Evolutionary conservation across 1,140 invertebrate species (phyloP).

Genomic region (Bombus terrestris): DNA sequence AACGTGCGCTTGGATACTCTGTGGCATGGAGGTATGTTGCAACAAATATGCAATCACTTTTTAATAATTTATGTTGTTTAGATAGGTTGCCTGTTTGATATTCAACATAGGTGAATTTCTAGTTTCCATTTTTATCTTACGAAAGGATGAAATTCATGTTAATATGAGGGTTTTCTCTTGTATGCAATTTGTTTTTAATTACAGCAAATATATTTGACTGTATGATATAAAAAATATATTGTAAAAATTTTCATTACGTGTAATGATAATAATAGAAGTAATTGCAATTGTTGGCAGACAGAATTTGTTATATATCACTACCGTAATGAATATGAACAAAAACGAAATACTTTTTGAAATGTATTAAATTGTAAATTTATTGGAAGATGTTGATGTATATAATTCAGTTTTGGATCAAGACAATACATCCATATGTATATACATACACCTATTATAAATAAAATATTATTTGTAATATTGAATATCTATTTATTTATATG

Average conservation of each 20-base stretch:
- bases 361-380: neutral
- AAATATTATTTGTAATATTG: neutral
- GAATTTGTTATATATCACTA: too few species aligned
- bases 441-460: neutral
- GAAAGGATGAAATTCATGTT: neutral
- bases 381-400: neutral
- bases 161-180: neutral
- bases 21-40: conserved; percentile 19
- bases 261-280: neutral
- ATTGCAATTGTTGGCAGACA: too few species aligned
- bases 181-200: neutral
- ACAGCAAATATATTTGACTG: neutral
- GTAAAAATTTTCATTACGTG: neutral
- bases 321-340: neutral
- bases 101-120: too few species aligned
- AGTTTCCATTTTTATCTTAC: too few species aligned
- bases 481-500: neutral
- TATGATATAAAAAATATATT: neutral
- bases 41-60: neutral
- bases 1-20: conserved; percentile 1
- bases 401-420: neutral
- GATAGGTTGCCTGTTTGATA: too few species aligned
- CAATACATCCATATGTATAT: neutral
- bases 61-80: neutral
- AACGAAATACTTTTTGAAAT: neutral